Evolutionary conservation across 1,140 invertebrate species (phyloP).

Genomic region (Eriocheir sinensis): DNA sequence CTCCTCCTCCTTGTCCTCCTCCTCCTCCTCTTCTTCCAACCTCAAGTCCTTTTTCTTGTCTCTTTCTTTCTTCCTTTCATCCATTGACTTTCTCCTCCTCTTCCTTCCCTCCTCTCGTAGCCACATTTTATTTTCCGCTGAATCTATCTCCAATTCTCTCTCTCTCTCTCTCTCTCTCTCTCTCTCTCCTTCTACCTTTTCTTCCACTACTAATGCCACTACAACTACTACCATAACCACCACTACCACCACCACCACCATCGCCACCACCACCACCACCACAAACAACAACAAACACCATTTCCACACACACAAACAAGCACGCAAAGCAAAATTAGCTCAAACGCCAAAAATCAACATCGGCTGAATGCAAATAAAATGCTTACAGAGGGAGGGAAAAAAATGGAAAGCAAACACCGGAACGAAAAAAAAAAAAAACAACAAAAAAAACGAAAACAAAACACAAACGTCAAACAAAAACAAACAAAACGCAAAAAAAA

Average conservation of each 20-base stretch:
- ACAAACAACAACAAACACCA: not conserved
- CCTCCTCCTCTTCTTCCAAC: conserved; percentile 23
- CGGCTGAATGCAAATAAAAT: not conserved
- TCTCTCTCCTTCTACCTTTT: not conserved
- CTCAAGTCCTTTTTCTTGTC: no score
- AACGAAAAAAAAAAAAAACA: not conserved
- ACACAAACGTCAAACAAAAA: not conserved
- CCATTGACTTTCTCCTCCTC: not conserved
- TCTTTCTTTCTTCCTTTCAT: not conserved
- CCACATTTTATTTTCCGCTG: not conserved
- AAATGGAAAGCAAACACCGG: no score
- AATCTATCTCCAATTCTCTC: no score
- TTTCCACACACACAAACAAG: conserved; percentile 10
- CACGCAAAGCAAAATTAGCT: not conserved
- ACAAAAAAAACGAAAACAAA: not conserved
- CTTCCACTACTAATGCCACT: not conserved
- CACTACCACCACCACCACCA: not conserved
- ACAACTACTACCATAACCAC: not conserved
- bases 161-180: conserved; percentile 12
- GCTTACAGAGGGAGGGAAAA: no score
- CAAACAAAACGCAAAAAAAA: not conserved
- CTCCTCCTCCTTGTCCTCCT: not conserved
- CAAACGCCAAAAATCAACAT: not conserved
- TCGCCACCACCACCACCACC: not conserved
- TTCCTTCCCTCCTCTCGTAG: not conserved